Conservation (phyloP, 2,113 vertebrate species). For the Tamias sibiricus region DNA sequence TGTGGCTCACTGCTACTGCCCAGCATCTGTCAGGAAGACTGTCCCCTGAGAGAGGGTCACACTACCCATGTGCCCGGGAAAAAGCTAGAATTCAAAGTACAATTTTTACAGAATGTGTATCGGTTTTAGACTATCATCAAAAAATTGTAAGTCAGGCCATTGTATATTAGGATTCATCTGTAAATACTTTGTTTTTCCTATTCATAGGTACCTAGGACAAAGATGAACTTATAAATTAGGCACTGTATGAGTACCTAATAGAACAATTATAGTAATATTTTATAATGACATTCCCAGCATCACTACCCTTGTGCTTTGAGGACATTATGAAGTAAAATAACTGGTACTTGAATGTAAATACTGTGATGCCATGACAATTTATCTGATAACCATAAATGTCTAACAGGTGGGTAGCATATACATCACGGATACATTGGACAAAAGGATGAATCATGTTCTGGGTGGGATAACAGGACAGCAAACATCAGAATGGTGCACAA, state of each 20-base stretch:
- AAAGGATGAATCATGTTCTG: background rate
- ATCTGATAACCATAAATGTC: background rate
- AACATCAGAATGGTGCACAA: background rate
- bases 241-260: background rate
- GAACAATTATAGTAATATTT: background rate
- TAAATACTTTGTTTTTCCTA: background rate
- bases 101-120: background rate
- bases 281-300: background rate
- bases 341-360: background rate
- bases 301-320: background rate
- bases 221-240: background rate
- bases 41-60: no score
- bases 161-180: background rate
- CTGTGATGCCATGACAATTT: background rate
- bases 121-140: background rate
- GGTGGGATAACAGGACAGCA: background rate
- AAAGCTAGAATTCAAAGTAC: background rate
- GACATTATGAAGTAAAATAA: background rate
- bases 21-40: no score
- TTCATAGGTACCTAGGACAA: background rate
- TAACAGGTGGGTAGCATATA: background rate
- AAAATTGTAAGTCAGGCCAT: background rate
- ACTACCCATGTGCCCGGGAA: no score
- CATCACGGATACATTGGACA: rapidly evolving
- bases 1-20: no score